Base-by-base conservation (phyloP, 2,888 invertebrate genomes). In the Monoplex corrugatus region DNA sequence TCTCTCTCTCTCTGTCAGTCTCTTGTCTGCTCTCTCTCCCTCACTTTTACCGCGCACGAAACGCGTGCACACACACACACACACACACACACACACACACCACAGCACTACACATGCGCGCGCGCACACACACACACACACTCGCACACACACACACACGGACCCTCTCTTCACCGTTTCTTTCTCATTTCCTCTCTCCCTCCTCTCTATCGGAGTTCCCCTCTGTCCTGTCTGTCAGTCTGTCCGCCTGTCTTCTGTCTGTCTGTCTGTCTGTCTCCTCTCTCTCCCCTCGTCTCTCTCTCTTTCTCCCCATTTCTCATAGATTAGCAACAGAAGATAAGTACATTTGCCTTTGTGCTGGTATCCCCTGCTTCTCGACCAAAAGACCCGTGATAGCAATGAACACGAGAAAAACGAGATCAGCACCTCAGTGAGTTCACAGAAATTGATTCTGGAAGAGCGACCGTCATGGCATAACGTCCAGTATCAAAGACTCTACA, bases 51-150 rank as follows among this genome's bases (percentile, higher is more conserved):
- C 23, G 16, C 23, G 16, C 23, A 13, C 23, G 16, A 57, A 13
- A 1, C 57, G 23, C 57, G 0, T 23, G 23, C 57, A 1, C 57
- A 57, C 45, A 78, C 32, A 87, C 75, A 72, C 75, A 87, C 45
- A 87, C 75, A 75, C 72, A 75, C 45, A 87, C 44, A 57, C 57
- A 57, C 57, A 68, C 28, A 68, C 28, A 68, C 19, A 68, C 57
- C 19, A 68, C n/a, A 68, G 44, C 44, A 6, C 28, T 13, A 78
- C 82, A 50, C 38, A 87, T 44, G 43, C 80, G 82, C 80, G 40
- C 40, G 72, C 80, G 57, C 44, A 87, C 87, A 75, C 78, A 72
- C 87, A 43, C 78, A 72, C 45, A 75, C 45, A 72, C 72, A 40
- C 45, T 38, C 35, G 16, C 40, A 72, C 45, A 75, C 75, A 40